These are phyloP conservation scores for Mactra quadrangularis DNA, from an alignment of 1,140 invertebrate species.

Conservation along the genomic window DNA sequence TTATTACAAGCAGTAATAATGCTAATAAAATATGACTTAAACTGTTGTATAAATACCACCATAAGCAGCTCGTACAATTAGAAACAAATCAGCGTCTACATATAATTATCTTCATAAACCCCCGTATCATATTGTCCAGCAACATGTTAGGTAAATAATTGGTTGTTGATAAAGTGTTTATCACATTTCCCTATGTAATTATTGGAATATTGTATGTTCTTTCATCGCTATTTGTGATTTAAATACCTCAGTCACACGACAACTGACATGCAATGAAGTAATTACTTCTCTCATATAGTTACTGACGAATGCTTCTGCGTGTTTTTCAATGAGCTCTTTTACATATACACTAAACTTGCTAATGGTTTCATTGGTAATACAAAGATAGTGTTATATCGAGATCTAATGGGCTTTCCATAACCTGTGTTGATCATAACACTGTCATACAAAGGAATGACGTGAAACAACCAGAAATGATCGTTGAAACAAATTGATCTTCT, in stretches of 20 bases:
- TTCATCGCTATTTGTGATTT: neutral
- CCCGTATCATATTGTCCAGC: too few species aligned
- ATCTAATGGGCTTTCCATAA: constrained; percentile 10
- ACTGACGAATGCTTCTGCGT: constrained; percentile 16
- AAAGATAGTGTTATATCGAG: constrained; percentile 9
- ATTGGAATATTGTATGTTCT: neutral
- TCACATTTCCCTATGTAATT: neutral
- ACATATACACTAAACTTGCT: constrained; percentile 4
- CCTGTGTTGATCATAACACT: neutral
- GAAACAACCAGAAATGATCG: neutral
- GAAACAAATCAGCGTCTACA: too few species aligned
- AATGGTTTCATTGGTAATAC: constrained; percentile 23
- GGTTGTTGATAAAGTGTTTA: neutral
- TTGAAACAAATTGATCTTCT: constrained; percentile 31
- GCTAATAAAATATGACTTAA: too few species aligned
- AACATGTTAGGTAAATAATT: too few species aligned
- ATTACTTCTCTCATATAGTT: constrained; percentile 20
- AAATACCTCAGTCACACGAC: neutral
- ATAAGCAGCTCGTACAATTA: too few species aligned
- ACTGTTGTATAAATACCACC: too few species aligned
- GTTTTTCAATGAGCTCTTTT: constrained; percentile 25
- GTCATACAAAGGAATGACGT: constrained; percentile 16
- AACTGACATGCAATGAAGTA: constrained; percentile 12
- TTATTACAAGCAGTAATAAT: too few species aligned
- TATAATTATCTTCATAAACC: too few species aligned